These are phyloP conservation scores for Morpho deidamia DNA, from an alignment of 2,888 invertebrate genomes.

Conservation along the genomic window DNA sequence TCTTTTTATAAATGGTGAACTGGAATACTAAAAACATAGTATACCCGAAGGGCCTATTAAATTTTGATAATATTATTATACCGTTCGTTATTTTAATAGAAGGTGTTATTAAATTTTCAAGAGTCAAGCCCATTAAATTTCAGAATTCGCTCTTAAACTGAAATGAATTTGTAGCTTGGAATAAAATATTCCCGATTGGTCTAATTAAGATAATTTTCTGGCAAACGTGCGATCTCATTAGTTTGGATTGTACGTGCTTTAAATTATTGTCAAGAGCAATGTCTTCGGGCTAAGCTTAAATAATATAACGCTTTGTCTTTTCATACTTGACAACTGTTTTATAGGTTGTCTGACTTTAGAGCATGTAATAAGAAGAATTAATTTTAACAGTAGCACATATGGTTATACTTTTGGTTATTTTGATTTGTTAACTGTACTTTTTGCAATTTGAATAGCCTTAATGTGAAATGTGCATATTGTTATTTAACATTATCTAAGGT, in stretches of 20 bases:
- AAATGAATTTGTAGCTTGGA: slow-evolving; percentile 3
- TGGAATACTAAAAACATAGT: no score
- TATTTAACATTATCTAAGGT: no score
- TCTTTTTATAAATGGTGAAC: no score
- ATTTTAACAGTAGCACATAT: no score
- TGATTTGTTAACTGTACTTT: no score
- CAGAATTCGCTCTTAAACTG: background rate
- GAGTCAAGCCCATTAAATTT: slow-evolving; percentile 2
- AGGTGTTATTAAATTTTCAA: slow-evolving; percentile 3
- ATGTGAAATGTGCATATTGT: no score
- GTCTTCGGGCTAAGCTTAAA: background rate
- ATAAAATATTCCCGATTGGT: slow-evolving; percentile 15
- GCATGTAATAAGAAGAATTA: no score
- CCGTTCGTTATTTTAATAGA: background rate
- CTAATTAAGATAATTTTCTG: slow-evolving; percentile 22
- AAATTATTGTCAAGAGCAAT: slow-evolving; percentile 14
- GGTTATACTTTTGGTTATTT: no score
- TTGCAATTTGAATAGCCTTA: no score
- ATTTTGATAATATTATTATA: background rate
- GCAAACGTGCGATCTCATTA: slow-evolving; percentile 20
- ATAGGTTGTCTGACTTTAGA: no score
- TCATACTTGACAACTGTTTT: no score
- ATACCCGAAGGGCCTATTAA: background rate
- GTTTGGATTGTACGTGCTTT: slow-evolving; percentile 13
- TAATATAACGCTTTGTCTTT: no score